Conservation (phyloP, 2,888 invertebrate genomes). For the Artemia sp. region DNA sequence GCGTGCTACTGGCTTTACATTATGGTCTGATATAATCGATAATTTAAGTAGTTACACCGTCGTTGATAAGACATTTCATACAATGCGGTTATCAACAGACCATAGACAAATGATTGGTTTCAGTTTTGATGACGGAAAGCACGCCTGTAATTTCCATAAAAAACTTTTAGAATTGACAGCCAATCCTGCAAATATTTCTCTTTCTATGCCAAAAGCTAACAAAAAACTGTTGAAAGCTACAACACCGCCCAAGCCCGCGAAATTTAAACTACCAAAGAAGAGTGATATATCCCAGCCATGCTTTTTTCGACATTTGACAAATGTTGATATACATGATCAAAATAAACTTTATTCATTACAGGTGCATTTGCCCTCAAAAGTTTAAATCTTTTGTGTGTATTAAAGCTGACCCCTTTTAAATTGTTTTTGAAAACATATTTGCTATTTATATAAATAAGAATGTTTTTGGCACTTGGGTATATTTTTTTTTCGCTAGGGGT, state of each 20-base stretch:
- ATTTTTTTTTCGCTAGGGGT: too few relatives aligned
- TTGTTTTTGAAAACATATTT: too few relatives aligned
- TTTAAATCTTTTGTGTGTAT: background rate
- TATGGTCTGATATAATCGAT: slow-evolving; percentile 65
- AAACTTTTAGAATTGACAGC: slow-evolving; percentile 51
- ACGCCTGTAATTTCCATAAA: slow-evolving; percentile 51
- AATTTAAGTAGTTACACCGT: slow-evolving; percentile 50
- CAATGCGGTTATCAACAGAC: slow-evolving; percentile 58
- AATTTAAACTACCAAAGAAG: slow-evolving; percentile 46
- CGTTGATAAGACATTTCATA: slow-evolving; percentile 47
- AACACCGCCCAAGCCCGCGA: slow-evolving; percentile 31
- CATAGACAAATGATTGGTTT: slow-evolving; percentile 57
- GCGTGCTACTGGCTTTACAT: slow-evolving; percentile 57
- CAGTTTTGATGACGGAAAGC: slow-evolving; percentile 55
- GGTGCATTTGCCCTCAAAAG: slow-evolving; percentile 32
- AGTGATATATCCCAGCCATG: slow-evolving; percentile 66
- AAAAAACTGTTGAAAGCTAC: slow-evolving; percentile 23
- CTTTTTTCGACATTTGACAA: slow-evolving; percentile 65
- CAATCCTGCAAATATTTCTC: slow-evolving; percentile 57
- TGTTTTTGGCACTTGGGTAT: too few relatives aligned
- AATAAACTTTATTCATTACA: slow-evolving; percentile 49
- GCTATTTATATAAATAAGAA: too few relatives aligned
- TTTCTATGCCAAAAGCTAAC: slow-evolving; percentile 47
- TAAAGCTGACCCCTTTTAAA: too few relatives aligned
- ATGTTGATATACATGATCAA: slow-evolving; percentile 49